Conservation (phyloP, 2,888 invertebrate species). For the Alloscopus bannaensis region DNA sequence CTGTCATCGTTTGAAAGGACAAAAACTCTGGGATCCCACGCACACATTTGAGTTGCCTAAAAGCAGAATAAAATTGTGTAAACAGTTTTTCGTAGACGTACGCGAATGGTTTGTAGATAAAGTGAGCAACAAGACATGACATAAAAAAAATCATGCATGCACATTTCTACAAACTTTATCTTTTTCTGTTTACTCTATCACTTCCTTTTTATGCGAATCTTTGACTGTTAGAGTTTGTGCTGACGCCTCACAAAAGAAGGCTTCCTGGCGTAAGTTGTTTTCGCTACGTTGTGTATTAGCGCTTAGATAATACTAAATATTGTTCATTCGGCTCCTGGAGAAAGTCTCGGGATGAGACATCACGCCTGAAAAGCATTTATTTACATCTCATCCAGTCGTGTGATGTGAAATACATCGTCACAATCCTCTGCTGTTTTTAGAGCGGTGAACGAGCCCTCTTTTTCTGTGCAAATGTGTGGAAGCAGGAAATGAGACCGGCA, state of each 20-base stretch:
- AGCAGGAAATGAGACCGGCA: too few relatives aligned
- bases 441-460: too few relatives aligned
- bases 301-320: neutral
- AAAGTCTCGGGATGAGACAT: neutral
- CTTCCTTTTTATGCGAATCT: constrained; percentile 2
- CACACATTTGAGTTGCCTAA: too few relatives aligned
- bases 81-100: too few relatives aligned
- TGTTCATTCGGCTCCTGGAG: neutral
- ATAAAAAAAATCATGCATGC: constrained; percentile 1
- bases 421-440: too few relatives aligned
- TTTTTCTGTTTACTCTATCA: constrained; percentile 1
- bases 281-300: too few relatives aligned
- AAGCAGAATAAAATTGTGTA: too few relatives aligned
- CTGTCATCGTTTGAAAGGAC: too few relatives aligned
- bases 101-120: too few relatives aligned
- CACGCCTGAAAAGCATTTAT: neutral
- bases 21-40: too few relatives aligned
- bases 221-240: neutral
- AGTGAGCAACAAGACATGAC: neutral
- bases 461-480: too few relatives aligned
- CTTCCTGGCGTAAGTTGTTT: too few relatives aligned
- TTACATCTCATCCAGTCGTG: neutral
- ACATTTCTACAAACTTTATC: neutral
- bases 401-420: neutral
- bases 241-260: neutral